Evolutionary conservation across 2,888 invertebrate species (phyloP), one percentile per base, ranked within the genome.

Genomic region (Tiliacea citrago): DNA sequence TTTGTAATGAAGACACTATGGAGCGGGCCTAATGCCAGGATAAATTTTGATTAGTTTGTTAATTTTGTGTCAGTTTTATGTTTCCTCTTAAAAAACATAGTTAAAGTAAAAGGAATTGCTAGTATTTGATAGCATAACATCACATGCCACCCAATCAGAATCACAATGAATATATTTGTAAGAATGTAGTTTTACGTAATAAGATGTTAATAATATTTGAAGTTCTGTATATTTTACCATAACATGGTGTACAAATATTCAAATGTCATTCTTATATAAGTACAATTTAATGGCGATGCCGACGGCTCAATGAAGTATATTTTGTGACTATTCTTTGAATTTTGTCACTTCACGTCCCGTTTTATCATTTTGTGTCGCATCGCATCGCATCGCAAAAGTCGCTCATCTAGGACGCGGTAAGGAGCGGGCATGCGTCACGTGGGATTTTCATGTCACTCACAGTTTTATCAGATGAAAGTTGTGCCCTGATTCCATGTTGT

Each of bases 381-480:
- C 24, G 53, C 53, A 53, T 60, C 24, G 18, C 58, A 67, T 55
- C 53, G 51, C 57, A 13, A 65, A 42, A 45, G 42, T 60, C 13
- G 55, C 39, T 67, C 58, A 60, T 53, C 58, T 77, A 81, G 53
- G 66, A 68, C 77, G 62, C 61, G 16, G 66, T 35, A 62, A 81
- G 73, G 66, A 70, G 66, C 62, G 72, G 47, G 60, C 65, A 42
- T 75, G 73, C 57, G 61, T 84, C 72, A 82, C 75, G 75, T 68
- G 70, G 62, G 68, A 60, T 81, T 73, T 67, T 75, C 58, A 84
- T 75, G 74, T 84, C 75, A 71, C 77, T 71, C 45, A 58, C 45
- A 60, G 16, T 63, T 24, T 79, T 82, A 82, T 82, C 82, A 42
- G 79, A 82, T 82, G 82, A 82, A 82, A 82, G 73, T 79, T 76